These are phyloP conservation scores for Sebastes itinus DNA, from an alignment of 2,797 vertebrate genomes.

Conservation along the genomic window DNA sequence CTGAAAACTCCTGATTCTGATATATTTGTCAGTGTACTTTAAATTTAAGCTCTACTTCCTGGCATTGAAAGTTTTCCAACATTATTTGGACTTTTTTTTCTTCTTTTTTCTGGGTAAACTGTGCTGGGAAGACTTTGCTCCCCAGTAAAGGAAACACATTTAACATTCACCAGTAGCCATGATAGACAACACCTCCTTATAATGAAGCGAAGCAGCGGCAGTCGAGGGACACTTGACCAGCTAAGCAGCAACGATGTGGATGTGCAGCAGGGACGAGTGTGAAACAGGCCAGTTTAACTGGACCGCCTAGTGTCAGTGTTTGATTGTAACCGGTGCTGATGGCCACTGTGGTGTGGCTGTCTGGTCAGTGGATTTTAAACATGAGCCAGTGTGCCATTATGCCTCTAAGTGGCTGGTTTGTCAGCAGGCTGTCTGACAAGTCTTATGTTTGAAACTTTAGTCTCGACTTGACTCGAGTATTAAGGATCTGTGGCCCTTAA, in stretches of 20 bases:
- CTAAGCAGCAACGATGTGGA: not conserved
- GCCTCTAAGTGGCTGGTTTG: constrained; percentile 8
- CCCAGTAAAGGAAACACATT: not conserved
- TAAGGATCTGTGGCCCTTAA: not conserved
- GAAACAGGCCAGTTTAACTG: not conserved
- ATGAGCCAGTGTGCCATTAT: not conserved
- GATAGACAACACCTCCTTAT: too few relatives aligned
- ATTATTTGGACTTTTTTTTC: not conserved
- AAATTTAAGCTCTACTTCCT: not conserved
- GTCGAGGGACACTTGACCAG: not conserved
- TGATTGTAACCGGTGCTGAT: constrained; percentile 47
- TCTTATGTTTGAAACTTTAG: not conserved
- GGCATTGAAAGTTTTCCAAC: not conserved
- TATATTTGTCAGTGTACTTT: not conserved
- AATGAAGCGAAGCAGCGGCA: not conserved
- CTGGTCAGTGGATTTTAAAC: constrained; percentile 15
- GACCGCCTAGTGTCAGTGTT: not conserved
- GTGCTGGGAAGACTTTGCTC: not conserved
- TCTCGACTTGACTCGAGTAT: not conserved
- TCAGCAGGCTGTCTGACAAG: not conserved
- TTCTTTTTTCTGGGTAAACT: not conserved
- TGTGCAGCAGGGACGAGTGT: not conserved
- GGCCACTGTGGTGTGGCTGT: constrained; percentile 24
- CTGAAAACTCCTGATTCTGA: not conserved
- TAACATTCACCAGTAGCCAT: not conserved